A percentile compares a stretch with the other conserved stretches of the same genome.
These are phyloP conservation scores for Pangasius macronema DNA, from an alignment of 2,797 vertebrate genomes.

Conservation along the genomic window DNA sequence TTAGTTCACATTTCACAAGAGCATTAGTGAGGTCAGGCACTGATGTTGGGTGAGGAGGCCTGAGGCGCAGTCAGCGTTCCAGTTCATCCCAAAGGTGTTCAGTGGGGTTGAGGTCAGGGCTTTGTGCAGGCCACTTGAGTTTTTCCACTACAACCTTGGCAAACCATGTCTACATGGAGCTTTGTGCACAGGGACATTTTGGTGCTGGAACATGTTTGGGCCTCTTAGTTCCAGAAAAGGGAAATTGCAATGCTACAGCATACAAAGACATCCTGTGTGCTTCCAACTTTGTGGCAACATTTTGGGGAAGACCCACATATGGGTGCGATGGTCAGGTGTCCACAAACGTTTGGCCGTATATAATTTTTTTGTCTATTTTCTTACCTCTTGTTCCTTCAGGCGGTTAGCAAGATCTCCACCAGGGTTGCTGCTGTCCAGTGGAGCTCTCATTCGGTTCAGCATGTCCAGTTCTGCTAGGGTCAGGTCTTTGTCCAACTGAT, in stretches of 20 bases:
- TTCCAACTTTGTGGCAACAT: neutral
- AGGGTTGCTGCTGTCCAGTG: slow-evolving; percentile 76
- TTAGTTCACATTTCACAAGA: too few species aligned
- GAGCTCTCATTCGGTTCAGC: slow-evolving; percentile 78
- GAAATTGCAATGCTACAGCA: neutral
- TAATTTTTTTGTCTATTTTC: neutral
- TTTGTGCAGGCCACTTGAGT: neutral
- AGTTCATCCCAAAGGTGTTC: neutral
- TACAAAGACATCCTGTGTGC: neutral
- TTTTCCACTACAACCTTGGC: too few species aligned
- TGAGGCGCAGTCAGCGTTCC: neutral
- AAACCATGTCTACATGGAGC: too few species aligned
- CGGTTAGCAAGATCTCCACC: slow-evolving; percentile 81
- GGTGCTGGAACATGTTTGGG: neutral
- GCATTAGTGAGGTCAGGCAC: neutral
- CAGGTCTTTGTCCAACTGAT: slow-evolving; percentile 70
- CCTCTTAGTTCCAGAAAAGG: neutral
- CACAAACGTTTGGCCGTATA: neutral
- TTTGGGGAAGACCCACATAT: neutral
- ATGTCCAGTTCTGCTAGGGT: slow-evolving; percentile 80
- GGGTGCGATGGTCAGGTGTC: neutral
- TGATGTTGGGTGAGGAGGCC: neutral
- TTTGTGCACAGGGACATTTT: too few species aligned
- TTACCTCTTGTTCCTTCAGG: slow-evolving; percentile 86
- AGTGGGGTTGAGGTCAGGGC: neutral